Base-by-base conservation (phyloP, 2,888 invertebrate genomes). In the Orthosia gothica region DNA sequence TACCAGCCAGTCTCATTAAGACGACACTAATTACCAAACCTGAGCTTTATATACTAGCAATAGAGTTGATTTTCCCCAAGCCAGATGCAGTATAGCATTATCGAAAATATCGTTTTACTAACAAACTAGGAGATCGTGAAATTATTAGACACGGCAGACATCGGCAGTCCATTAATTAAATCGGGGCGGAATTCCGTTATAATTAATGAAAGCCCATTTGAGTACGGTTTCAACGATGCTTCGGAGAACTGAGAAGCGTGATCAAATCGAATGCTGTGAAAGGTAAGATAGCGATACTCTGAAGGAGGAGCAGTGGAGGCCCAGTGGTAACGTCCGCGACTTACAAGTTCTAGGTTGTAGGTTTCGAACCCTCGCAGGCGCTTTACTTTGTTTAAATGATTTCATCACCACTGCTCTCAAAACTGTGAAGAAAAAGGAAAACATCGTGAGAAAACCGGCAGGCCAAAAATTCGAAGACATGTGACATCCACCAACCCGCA, bases 121-220 rank as follows among this genome's bases (percentile, higher is more conserved):
- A 85, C 69, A 79, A 85, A 79, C 68, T 74, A 85, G 68, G 58
- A 70, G 45, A 73, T 72, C 70, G 64, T 74, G 74, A 81, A 86
- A 87, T 87, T 89, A 89, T 89, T 82, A 84, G 82, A 87, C 72
- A 79, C 74, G 85, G 75, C 74, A 84, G 86, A 86, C 84, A 89
- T 87, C 85, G 87, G 86, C 88, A 88, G 88, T 88, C 88, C 87
- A 90, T 93, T 93, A 93, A 93, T 93, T 93, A 92, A 93, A 92
- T 88, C 88, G 84, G 83, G 89, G 87, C 85, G 83, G 88, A 89
- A 85, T 90, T 90, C 84, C 76, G 79, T 68, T 83, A 83, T 92
- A 92, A 94, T 92, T 94, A 93, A 90, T 89, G 90, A 89, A 89
- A 89, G 87, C 88, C 88, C 80, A 85, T 82, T 82, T 84, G 82